Evolutionary conservation across 30 jellyfish, hydroid and myxozoan genomes (phyloP).

Genomic region (Cassiopea andromeda): DNA sequence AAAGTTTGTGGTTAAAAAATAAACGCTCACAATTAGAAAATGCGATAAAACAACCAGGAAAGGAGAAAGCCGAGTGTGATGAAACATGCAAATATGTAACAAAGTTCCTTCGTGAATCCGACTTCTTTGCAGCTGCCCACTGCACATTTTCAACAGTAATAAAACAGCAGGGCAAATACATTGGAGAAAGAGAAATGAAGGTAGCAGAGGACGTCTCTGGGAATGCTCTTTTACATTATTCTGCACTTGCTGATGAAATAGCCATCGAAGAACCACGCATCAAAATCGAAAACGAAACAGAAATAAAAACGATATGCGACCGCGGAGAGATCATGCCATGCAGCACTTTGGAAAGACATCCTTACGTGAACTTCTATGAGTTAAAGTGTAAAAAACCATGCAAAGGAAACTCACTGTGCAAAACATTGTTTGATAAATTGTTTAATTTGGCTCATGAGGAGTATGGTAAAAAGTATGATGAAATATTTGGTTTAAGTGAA

Average conservation of each 20-base stretch:
- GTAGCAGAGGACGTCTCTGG: not conserved
- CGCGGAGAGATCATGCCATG: not conserved
- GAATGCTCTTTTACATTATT: not conserved
- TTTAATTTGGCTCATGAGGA: not conserved
- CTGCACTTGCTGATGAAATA: not conserved
- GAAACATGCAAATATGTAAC: not conserved
- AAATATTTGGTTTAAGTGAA: not conserved
- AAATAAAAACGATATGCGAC: not conserved
- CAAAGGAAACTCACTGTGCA: not conserved
- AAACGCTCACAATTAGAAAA: not conserved
- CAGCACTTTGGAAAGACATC: not conserved
- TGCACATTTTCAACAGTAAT: slow-evolving; percentile 2
- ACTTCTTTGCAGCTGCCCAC: slow-evolving; percentile 1
- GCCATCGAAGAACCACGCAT: slow-evolving; percentile 3
- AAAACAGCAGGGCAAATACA: not conserved
- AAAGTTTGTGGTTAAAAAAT: not conserved
- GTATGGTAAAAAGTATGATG: not conserved
- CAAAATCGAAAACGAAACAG: slow-evolving; percentile 8
- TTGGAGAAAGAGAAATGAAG: not conserved
- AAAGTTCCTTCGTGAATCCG: not conserved
- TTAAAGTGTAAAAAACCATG: not conserved
- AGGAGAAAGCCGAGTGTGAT: not conserved
- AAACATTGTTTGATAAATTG: not conserved
- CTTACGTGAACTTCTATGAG: not conserved
- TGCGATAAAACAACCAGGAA: not conserved